These are phyloP conservation scores for Berghia stephanieae DNA, from an alignment of 1,140 invertebrate genomes.

Conservation along the genomic window DNA sequence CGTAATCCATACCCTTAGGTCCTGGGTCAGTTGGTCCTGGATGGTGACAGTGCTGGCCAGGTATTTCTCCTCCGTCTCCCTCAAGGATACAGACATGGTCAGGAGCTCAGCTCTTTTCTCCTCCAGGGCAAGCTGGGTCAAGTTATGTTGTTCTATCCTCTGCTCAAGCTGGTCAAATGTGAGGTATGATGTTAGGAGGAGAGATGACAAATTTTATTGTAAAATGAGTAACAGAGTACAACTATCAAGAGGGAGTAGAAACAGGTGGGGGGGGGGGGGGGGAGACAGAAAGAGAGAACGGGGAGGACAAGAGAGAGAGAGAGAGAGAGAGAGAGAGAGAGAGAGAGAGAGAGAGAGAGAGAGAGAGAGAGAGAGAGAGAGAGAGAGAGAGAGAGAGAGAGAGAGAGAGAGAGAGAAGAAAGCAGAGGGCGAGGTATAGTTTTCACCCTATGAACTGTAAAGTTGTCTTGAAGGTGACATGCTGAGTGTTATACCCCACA, in stretches of 20 bases:
- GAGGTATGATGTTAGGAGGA: no score
- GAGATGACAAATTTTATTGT: no score
- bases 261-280: background rate
- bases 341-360: background rate
- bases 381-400: conserved; percentile 9
- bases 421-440: background rate
- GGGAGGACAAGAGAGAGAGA: background rate
- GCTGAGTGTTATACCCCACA: no score
- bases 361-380: background rate
- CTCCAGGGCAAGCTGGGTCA: conserved; percentile 59
- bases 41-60: conserved; percentile 54
- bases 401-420: conserved; percentile 10
- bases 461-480: no score
- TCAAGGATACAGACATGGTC: conserved; percentile 52
- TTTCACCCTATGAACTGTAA: background rate
- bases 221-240: no score
- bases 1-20: conserved; percentile 54
- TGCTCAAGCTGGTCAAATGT: conserved; percentile 54
- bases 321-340: background rate
- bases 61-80: conserved; percentile 60
- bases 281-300: background rate
- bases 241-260: no score
- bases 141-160: conserved; percentile 57
- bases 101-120: conserved; percentile 59
- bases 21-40: conserved; percentile 56